Evolutionary conservation across 2,888 invertebrate genomes (phyloP).

Genomic region (Nephrocerus scutellatus): DNA sequence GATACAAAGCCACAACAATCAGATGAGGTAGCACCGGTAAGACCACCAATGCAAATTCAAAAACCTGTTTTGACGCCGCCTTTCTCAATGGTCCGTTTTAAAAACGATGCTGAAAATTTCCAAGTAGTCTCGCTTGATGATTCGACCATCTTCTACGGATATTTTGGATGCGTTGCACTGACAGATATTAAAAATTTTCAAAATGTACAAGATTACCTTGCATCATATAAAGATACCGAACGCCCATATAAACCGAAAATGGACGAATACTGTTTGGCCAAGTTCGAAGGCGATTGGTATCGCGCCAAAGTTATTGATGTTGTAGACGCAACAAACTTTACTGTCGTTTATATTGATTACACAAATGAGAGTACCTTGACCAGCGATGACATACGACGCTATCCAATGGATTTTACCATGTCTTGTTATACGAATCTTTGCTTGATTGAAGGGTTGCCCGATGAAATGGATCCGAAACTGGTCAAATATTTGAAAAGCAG

Average conservation of each 20-base stretch:
- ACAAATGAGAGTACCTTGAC: constrained; percentile 24
- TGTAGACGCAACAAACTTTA: constrained; percentile 15
- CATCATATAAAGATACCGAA: constrained; percentile 15
- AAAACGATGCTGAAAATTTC: constrained; percentile 14
- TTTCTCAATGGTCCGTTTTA: constrained; percentile 13
- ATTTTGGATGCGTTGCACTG: constrained; percentile 24
- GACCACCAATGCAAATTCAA: neutral
- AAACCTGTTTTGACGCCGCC: constrained; percentile 6
- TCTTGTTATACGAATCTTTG: constrained; percentile 27
- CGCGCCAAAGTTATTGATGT: constrained; percentile 26
- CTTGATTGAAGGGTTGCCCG: constrained; percentile 27
- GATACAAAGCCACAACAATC: too few relatives aligned
- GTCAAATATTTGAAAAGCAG: too few relatives aligned
- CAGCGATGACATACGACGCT: constrained; percentile 24
- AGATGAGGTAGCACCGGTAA: neutral
- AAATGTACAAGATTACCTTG: constrained; percentile 21
- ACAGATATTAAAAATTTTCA: constrained; percentile 20
- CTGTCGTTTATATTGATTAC: constrained; percentile 29
- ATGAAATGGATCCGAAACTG: too few relatives aligned
- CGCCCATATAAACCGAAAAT: constrained; percentile 25
- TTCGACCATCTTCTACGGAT: constrained; percentile 22
- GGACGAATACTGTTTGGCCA: constrained; percentile 29
- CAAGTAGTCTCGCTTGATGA: constrained; percentile 25
- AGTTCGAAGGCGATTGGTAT: constrained; percentile 28
- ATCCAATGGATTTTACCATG: constrained; percentile 24